Evolutionary conservation across 2,888 invertebrate species (phyloP), one percentile per base, ranked within the genome.

Genomic region (Eulithis prunata): DNA sequence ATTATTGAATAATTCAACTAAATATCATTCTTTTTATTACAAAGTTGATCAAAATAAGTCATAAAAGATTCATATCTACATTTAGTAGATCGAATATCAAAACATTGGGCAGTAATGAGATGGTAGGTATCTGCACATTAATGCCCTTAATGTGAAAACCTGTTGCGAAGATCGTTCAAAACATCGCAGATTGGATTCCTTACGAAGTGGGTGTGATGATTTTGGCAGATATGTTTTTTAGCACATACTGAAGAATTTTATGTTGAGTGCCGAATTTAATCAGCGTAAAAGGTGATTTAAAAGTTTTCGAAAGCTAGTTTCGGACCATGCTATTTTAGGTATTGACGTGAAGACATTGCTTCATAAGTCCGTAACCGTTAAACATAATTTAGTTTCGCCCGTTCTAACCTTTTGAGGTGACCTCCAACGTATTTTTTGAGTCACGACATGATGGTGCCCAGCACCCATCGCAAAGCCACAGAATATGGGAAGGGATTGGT

Each of bases 391-490:
- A 13, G 47, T 7, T 47, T 47, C 14, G 47, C 47, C n/a, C 45
- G 47, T 14, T 7, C 47, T 41, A 41, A 57, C 66, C 62, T 62
- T 61, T 61, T 28, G 12, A 14, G 41, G 46, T 58, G 62, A 66
- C 51, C 66, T 62, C 54, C 62, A 55, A 46, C 36, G 38, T 57
- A 47, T 57, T 66, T 62, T 61, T 66, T 62, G 58, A 66, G 58
- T 66, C 58, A 62, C 56, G 58, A 59, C 56, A 57, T 46, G 13
- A 58, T 62, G 61, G 46, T 61, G 56, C 45, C 43, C 13, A 47
- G 11, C n/a, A n/a, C 32, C 59, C 38, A 65, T 61, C 60, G 65
- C 46, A 60, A 60, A 57, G 57, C 38, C 45, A 57, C 54, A 58
- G 57, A 62, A 62, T 51, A 57, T 14, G 56, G 56, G 46, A 41